Conservation (phyloP, 1,140 invertebrate species). For the Drosophila repleta region DNA sequence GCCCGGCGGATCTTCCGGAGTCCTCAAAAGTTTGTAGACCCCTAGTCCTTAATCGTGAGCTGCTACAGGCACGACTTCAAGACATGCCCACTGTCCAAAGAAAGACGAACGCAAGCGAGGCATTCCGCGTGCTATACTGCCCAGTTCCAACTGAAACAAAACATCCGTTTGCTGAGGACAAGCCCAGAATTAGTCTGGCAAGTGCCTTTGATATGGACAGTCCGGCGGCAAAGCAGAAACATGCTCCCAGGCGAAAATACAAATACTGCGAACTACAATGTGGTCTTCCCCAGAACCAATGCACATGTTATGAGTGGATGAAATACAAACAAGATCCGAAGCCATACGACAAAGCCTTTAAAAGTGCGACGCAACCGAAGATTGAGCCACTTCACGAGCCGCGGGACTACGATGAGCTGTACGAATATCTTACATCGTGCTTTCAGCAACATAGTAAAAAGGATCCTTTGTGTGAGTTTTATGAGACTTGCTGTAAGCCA, state of each 20-base stretch:
- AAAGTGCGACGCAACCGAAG: background rate
- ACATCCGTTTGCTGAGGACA: slow-evolving; percentile 15
- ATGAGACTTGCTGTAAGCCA: slow-evolving; percentile 41
- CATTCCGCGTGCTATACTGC: slow-evolving; percentile 29
- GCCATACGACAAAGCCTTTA: slow-evolving; percentile 9
- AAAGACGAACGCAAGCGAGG: slow-evolving; percentile 13
- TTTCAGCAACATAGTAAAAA: slow-evolving; percentile 21
- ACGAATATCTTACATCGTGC: slow-evolving; percentile 38
- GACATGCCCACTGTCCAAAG: slow-evolving; percentile 49
- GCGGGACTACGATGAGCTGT: slow-evolving; percentile 61
- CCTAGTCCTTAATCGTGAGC: slow-evolving; percentile 37
- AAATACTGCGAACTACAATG: slow-evolving; percentile 36
- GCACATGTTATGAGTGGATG: slow-evolving; percentile 43
- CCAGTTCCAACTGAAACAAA: background rate
- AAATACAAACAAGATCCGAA: slow-evolving; percentile 29
- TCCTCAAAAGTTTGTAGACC: background rate
- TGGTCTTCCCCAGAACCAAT: slow-evolving; percentile 34
- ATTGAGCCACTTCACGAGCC: slow-evolving; percentile 29
- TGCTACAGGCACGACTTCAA: slow-evolving; percentile 31
- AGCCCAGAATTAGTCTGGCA: background rate
- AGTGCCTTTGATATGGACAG: slow-evolving; percentile 23
- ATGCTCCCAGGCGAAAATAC: slow-evolving; percentile 6
- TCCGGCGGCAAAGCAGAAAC: slow-evolving; percentile 4
- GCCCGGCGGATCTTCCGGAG: background rate
- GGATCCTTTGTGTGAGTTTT: slow-evolving; percentile 7